Evolutionary conservation across 2,113 vertebrate species (phyloP).

Genomic region (Siphamia tubifer): DNA sequence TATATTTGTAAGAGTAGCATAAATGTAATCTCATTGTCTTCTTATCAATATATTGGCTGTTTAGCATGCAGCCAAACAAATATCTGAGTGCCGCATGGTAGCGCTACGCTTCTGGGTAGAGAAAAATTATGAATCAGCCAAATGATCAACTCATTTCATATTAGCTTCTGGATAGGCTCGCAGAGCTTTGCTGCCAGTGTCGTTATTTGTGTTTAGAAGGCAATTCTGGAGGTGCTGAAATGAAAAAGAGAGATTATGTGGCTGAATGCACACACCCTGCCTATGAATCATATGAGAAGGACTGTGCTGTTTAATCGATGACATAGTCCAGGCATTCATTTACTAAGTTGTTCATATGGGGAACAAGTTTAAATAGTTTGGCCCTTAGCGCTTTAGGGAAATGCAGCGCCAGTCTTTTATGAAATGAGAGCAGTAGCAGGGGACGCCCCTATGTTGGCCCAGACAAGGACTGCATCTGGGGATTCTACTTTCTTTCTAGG

Average conservation of each 20-base stretch:
- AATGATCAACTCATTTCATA: conserved; percentile 51
- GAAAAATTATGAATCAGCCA: conserved; percentile 61
- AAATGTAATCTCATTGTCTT: conserved; percentile 6
- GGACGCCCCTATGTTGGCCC: conserved; percentile 11
- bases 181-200: conserved; percentile 56
- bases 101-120: conserved; percentile 15
- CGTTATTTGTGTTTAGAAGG: conserved; percentile 71
- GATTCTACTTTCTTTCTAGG: conserved; percentile 10
- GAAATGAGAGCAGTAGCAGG: conserved; percentile 43
- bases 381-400: conserved; percentile 44
- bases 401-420: conserved; percentile 36
- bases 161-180: conserved; percentile 29
- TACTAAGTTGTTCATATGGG: conserved; percentile 58
- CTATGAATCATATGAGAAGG: conserved; percentile 61
- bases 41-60: conserved; percentile 14
- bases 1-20: background rate
- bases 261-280: conserved; percentile 55
- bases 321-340: conserved; percentile 57
- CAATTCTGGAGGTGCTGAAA: conserved; percentile 71
- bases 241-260: conserved; percentile 73
- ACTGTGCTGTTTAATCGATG: conserved; percentile 67
- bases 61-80: conserved; percentile 39
- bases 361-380: conserved; percentile 59
- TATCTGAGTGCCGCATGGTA: conserved; percentile 20
- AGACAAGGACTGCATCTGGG: background rate